A percentile compares a stretch with the other conserved stretches of the same genome.
These are phyloP conservation scores for Colaptes auratus DNA, from an alignment of 2,113 vertebrate species.

Conservation along the genomic window DNA sequence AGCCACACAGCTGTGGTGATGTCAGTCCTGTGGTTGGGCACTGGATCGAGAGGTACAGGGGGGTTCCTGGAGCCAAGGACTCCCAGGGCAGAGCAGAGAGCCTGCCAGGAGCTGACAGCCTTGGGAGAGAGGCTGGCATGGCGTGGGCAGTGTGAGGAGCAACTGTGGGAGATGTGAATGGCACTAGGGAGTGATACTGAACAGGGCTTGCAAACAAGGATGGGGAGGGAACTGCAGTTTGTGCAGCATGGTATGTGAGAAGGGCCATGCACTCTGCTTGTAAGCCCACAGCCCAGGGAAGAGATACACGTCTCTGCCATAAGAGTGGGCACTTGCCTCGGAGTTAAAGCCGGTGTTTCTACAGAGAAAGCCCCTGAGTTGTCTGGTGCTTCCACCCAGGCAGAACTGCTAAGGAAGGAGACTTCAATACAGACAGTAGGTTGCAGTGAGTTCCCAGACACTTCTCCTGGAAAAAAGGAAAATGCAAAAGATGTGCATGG, in stretches of 20 bases:
- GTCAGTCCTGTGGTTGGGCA: neutral
- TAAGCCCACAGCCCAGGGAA: neutral
- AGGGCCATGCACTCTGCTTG: neutral
- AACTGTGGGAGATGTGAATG: neutral
- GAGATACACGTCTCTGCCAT: neutral
- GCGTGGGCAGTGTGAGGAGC: neutral
- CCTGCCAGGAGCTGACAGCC: neutral
- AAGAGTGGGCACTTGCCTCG: neutral
- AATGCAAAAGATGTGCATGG: too few species aligned
- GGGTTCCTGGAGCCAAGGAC: neutral
- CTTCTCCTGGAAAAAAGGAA: too few species aligned
- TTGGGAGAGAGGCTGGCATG: neutral
- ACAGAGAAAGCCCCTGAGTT: neutral
- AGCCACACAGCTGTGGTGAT: neutral
- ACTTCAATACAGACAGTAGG: too few species aligned
- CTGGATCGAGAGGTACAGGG: rapidly evolving
- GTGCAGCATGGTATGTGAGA: neutral
- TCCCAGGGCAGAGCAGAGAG: neutral
- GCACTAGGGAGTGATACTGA: neutral
- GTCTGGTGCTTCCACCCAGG: too few species aligned
- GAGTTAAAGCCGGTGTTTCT: neutral
- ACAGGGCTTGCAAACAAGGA: neutral
- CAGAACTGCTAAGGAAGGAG: too few species aligned
- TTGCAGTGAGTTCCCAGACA: too few species aligned
- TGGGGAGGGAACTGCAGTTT: neutral